Conservation (phyloP, 2,797 vertebrate genomes). For the Simalia tracyae region DNA sequence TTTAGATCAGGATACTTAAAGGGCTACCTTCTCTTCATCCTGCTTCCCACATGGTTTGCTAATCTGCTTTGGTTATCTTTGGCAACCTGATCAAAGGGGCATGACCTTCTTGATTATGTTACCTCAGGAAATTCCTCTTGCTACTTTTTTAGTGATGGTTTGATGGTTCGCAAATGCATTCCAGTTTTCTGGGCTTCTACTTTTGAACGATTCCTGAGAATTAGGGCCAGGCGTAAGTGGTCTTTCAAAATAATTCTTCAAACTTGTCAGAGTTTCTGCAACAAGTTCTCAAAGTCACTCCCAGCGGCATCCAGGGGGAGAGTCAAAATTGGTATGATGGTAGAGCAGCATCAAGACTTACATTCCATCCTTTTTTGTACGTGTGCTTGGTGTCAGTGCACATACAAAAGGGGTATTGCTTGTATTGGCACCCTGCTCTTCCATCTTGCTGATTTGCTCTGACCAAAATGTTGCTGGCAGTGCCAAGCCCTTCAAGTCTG, state of each 20-base stretch:
- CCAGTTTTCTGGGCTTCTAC: background rate
- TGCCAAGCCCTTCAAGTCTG: background rate
- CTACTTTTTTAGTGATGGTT: background rate
- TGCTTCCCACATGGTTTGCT: background rate
- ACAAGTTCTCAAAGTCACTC: background rate
- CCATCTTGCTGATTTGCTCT: background rate
- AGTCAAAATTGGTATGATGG: background rate
- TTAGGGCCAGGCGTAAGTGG: background rate
- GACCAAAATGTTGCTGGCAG: background rate
- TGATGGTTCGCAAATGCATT: background rate
- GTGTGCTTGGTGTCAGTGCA: background rate
- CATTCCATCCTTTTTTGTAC: background rate
- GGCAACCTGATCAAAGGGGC: background rate
- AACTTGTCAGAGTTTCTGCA: background rate
- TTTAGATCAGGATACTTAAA: background rate
- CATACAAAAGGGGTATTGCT: background rate
- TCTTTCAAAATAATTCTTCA: background rate
- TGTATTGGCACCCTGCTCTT: background rate
- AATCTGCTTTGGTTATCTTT: background rate
- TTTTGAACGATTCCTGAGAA: background rate
- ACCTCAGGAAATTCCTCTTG: background rate
- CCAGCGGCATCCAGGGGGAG: background rate
- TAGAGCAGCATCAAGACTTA: background rate
- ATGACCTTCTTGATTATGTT: background rate
- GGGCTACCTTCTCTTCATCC: background rate